These are phyloP conservation scores for Onthophagus sagittarius DNA, from an alignment of 2,888 invertebrate species.

Conservation along the genomic window DNA sequence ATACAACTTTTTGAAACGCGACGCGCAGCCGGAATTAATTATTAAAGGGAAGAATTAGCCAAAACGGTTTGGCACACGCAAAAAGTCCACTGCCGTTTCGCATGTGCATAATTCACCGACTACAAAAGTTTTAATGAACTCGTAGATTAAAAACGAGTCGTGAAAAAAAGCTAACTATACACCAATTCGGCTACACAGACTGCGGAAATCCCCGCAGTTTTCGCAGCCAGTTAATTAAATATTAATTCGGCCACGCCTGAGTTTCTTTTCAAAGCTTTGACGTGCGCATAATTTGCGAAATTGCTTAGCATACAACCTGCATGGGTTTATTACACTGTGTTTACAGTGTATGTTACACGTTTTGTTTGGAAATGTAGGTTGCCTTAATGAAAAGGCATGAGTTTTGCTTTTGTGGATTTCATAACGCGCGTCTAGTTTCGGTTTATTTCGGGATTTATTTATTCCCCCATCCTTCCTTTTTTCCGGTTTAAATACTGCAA, in stretches of 20 bases:
- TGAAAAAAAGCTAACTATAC: not conserved
- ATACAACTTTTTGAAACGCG: not conserved
- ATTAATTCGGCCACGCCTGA: not conserved
- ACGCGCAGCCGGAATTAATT: not conserved
- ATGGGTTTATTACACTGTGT: not conserved
- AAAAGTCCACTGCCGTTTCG: not conserved
- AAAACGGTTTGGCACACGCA: not conserved
- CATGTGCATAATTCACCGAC: constrained; percentile 9
- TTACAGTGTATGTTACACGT: not conserved
- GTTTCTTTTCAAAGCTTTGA: not conserved
- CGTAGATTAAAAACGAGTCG: constrained; percentile 7
- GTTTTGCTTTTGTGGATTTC: not conserved
- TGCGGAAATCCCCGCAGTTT: not conserved
- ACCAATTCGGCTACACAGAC: not conserved
- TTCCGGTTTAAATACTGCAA: not conserved
- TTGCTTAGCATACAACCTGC: not conserved
- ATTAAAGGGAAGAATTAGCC: not conserved
- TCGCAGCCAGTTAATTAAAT: constrained; percentile 6
- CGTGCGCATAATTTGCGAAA: not conserved
- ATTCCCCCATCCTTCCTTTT: not conserved
- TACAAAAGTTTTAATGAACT: constrained; percentile 13
- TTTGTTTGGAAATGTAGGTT: not conserved
- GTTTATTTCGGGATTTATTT: not conserved
- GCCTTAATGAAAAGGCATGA: not conserved
- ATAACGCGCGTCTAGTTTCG: not conserved